phyloP scores from a whole-genome alignment of 2,113 vertebrate genomes.

The Pseudopodoces humilis region DNA sequence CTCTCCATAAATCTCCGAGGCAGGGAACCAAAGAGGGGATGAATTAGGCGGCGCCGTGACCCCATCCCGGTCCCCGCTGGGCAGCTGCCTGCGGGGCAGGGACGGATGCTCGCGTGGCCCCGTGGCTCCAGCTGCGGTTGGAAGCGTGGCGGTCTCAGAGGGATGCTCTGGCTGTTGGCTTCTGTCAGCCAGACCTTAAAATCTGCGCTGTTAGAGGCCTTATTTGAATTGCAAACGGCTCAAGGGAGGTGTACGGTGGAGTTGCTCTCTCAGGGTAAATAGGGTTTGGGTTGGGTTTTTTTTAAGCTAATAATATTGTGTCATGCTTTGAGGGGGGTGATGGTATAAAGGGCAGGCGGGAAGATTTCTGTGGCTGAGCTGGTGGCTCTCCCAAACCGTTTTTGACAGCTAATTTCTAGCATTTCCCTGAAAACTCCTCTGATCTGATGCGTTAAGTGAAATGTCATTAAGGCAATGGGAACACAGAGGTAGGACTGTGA shows the following conservation, averaged over 20 bases:
- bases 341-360: not conserved
- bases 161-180: conserved; percentile 45
- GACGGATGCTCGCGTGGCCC: not conserved
- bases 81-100: not conserved
- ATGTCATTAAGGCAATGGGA: not conserved
- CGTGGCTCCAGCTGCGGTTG: conserved; percentile 4
- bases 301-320: not conserved
- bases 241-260: not conserved
- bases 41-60: not conserved
- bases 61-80: not conserved
- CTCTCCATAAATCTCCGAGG: not conserved
- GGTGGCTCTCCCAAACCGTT: not conserved
- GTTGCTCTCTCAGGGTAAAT: not conserved
- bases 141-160: not conserved
- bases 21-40: not conserved
- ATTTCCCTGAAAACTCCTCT: conserved; percentile 13
- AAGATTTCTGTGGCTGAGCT: not conserved
- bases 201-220: not conserved
- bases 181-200: conserved; percentile 37
- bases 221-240: conserved; percentile 39
- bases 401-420: not conserved
- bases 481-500: not conserved
- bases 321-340: not conserved
- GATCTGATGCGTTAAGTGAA: not conserved
- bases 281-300: not conserved